These are phyloP conservation scores for Acanthoscelides obtectus DNA, from an alignment of 2,888 invertebrate genomes.

Conservation along the genomic window DNA sequence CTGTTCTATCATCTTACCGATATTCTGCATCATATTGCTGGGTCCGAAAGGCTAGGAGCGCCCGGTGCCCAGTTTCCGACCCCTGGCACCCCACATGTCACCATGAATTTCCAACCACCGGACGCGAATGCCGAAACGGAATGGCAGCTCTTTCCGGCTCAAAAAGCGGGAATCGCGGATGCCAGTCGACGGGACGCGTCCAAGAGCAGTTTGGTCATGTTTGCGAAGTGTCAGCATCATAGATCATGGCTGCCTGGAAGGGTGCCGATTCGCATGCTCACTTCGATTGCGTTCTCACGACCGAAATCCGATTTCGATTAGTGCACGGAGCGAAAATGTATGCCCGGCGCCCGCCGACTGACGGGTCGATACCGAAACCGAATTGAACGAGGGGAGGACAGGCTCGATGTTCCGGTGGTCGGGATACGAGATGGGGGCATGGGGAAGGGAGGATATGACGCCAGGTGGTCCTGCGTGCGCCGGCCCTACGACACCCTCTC, in stretches of 20 bases:
- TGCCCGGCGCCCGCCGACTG: constrained; percentile 31
- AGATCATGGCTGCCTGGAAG: constrained; percentile 27
- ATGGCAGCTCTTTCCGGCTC: background rate
- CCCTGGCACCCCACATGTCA: background rate
- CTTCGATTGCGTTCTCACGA: constrained; percentile 34
- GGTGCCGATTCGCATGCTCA: constrained; percentile 34
- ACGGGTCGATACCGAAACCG: constrained; percentile 49
- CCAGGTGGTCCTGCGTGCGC: constrained; percentile 45
- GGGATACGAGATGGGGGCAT: background rate
- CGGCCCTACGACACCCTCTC: constrained; percentile 29
- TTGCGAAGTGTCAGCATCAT: constrained; percentile 25
- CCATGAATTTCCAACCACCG: background rate
- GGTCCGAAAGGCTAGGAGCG: background rate
- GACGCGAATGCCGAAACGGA: background rate
- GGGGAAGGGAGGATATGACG: constrained; percentile 28
- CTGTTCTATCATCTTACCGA: constrained; percentile 58
- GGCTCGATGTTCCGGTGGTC: background rate
- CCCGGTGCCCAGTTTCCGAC: background rate
- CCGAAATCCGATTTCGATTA: constrained; percentile 41
- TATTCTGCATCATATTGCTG: constrained; percentile 52
- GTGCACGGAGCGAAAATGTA: constrained; percentile 40
- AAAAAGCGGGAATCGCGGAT: constrained; percentile 15
- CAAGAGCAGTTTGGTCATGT: constrained; percentile 18
- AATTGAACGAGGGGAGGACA: constrained; percentile 48
- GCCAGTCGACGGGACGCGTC: constrained; percentile 30